Evolutionary conservation across 2,888 invertebrate genomes (phyloP).

Genomic region (Heliconius aoede): DNA sequence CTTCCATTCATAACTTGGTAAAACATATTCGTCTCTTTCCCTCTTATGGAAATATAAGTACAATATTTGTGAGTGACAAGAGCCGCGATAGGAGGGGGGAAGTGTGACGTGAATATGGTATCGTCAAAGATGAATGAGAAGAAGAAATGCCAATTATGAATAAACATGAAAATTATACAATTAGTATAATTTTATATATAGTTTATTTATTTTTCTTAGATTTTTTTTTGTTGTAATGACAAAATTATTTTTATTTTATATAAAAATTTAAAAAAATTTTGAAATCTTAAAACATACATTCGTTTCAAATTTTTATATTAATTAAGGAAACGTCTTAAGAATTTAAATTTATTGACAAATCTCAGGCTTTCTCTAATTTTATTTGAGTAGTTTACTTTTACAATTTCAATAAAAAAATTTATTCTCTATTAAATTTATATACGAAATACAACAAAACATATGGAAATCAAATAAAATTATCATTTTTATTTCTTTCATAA

Average conservation of each 20-base stretch:
- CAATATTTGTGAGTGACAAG: constrained; percentile 45
- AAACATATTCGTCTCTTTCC: constrained; percentile 36
- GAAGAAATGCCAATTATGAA: constrained; percentile 8
- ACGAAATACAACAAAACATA: not conserved
- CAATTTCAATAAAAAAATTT: not conserved
- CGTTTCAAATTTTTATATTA: not conserved
- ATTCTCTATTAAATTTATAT: not conserved
- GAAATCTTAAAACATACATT: too few relatives aligned
- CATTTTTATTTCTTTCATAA: not conserved
- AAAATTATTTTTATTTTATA: not conserved
- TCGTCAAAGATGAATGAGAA: constrained; percentile 29
- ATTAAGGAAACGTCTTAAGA: not conserved
- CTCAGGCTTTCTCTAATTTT: not conserved
- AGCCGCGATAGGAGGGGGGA: constrained; percentile 53
- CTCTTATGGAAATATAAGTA: constrained; percentile 34
- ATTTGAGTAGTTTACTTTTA: not conserved
- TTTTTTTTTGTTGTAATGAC: not conserved
- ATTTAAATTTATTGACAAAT: not conserved
- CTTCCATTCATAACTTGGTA: constrained; percentile 38
- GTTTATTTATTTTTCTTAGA: not conserved
- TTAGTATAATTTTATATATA: too few relatives aligned
- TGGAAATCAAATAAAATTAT: not conserved
- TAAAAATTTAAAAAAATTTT: too few relatives aligned
- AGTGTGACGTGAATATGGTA: constrained; percentile 51
- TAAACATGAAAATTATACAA: not conserved